phyloP scores from a whole-genome alignment of 2,888 invertebrate species.

The Cepaea hortensis region DNA sequence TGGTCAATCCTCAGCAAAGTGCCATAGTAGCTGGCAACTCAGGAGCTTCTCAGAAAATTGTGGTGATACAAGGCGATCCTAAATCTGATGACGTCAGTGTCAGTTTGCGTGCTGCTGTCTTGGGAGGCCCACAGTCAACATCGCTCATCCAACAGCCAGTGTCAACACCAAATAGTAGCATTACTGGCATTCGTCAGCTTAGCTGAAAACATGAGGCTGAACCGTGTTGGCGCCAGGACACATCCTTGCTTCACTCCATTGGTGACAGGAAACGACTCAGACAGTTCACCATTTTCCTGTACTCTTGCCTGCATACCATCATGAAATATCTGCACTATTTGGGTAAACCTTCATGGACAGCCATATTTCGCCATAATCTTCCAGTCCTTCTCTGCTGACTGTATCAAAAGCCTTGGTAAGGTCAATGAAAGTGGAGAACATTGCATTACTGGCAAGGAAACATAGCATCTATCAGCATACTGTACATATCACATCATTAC shows the following conservation, averaged over 20 bases:
- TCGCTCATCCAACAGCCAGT: background rate
- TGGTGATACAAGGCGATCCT: constrained; percentile 51
- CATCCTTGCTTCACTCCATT: too few relatives aligned
- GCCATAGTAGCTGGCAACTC: constrained; percentile 45
- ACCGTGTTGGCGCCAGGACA: too few relatives aligned
- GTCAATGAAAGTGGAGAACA: too few relatives aligned
- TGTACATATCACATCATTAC: background rate
- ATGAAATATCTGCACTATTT: too few relatives aligned
- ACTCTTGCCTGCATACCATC: too few relatives aligned
- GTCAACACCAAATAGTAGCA: background rate
- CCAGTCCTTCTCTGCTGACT: too few relatives aligned
- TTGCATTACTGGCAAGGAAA: constrained; percentile 40
- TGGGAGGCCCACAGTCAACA: background rate
- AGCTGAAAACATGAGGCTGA: too few relatives aligned
- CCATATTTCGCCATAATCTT: too few relatives aligned
- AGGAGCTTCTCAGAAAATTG: constrained; percentile 50
- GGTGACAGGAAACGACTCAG: too few relatives aligned
- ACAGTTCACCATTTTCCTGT: too few relatives aligned
- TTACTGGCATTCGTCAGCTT: constrained; percentile 8
- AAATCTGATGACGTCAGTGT: constrained; percentile 21
- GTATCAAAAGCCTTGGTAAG: too few relatives aligned
- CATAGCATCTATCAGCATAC: constrained; percentile 4
- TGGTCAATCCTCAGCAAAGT: constrained; percentile 53
- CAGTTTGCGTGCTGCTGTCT: constrained; percentile 4
- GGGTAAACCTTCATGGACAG: too few relatives aligned